Conservation (phyloP, 1,140 invertebrate species). For the Drosophila ficusphila region DNA sequence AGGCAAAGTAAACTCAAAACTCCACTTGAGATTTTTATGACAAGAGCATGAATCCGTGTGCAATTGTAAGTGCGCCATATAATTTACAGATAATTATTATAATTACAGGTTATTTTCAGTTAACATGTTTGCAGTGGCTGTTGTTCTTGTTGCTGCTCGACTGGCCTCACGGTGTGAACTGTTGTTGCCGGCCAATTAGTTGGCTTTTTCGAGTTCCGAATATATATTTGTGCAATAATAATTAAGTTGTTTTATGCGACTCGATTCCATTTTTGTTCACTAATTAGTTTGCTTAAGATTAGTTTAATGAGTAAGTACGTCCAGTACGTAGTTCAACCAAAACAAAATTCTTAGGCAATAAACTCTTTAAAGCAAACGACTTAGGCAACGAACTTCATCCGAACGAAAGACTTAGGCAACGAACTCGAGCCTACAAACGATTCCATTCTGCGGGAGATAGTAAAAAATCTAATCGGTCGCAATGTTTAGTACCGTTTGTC, state of each 20-base stretch:
- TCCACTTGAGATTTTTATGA: conserved; percentile 68
- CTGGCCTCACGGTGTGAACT: conserved; percentile 49
- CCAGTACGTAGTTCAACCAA: background rate
- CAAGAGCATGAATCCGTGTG: conserved; percentile 75
- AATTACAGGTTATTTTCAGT: conserved; percentile 80
- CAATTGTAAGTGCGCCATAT: conserved; percentile 79
- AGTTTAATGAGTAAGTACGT: conserved; percentile 10
- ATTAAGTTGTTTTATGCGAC: conserved; percentile 49
- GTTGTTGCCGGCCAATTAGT: conserved; percentile 58
- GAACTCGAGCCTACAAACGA: background rate
- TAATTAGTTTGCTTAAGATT: conserved; percentile 57
- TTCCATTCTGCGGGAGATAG: background rate
- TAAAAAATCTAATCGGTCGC: background rate
- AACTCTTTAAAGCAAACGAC: conserved; percentile 41
- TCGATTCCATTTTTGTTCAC: conserved; percentile 52
- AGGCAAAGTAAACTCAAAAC: conserved; percentile 53
- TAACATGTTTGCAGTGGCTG: conserved; percentile 57
- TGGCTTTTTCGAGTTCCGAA: conserved; percentile 48
- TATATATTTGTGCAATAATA: conserved; percentile 49
- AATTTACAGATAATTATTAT: conserved; percentile 83
- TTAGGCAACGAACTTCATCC: conserved; percentile 46
- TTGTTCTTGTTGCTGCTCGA: conserved; percentile 22
- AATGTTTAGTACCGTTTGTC: background rate
- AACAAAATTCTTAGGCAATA: conserved; percentile 42
- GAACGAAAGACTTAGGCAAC: background rate